Evolutionary conservation across 2,888 invertebrate genomes (phyloP).

Genomic region (Agrotis segetum): DNA sequence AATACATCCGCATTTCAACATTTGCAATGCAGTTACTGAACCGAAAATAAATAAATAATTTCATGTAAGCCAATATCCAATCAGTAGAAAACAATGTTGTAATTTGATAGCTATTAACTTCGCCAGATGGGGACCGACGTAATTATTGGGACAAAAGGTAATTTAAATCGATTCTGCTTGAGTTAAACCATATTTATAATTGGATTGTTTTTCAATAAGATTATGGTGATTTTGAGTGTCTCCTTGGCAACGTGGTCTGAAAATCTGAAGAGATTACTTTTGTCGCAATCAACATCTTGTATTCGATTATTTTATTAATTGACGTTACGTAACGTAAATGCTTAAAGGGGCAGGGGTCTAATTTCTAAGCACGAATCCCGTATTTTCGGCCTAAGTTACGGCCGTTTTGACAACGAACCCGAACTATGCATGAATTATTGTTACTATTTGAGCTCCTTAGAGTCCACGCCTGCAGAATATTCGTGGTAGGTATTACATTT

Average conservation of each 20-base stretch:
- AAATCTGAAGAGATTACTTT: neutral
- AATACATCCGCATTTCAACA: conserved; percentile 9
- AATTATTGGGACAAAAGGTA: conserved; percentile 70
- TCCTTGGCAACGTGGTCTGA: neutral
- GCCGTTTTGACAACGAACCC: no score
- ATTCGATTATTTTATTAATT: neutral
- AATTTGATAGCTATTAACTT: conserved; percentile 72
- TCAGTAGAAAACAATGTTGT: conserved; percentile 68
- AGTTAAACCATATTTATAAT: conserved; percentile 22
- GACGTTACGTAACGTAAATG: no score
- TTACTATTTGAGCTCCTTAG: no score
- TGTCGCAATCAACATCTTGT: neutral
- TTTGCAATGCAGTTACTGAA: conserved; percentile 44
- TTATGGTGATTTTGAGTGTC: neutral
- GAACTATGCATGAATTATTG: no score
- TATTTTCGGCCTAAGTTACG: no score
- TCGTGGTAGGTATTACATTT: no score
- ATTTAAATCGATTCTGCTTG: conserved; percentile 67
- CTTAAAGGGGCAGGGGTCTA: no score
- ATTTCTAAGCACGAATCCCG: no score
- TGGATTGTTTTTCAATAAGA: conserved; percentile 12
- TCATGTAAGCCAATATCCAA: conserved; percentile 67
- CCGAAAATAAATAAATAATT: conserved; percentile 57
- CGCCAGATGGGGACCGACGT: conserved; percentile 53
- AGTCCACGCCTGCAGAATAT: no score